These are phyloP conservation scores for Sebastes iracundus DNA, from an alignment of 2,797 vertebrate species.

Conservation along the genomic window DNA sequence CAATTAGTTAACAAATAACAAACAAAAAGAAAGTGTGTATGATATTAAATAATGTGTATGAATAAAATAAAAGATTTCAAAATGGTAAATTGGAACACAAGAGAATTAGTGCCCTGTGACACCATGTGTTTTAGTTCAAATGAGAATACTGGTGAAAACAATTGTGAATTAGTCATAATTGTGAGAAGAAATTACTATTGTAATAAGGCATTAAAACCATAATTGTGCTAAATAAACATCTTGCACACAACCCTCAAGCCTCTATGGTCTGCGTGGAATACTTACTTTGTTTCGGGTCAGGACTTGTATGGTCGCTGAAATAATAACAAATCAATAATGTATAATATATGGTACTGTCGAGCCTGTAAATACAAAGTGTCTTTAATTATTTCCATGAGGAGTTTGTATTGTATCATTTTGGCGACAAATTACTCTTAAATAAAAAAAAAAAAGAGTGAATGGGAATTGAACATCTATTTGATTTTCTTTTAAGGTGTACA, in stretches of 20 bases:
- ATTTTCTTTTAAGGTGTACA: neutral
- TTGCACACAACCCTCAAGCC: neutral
- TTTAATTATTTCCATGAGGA: conserved; percentile 2
- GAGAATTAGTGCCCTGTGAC: no score
- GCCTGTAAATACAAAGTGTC: conserved; percentile 21
- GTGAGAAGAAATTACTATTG: neutral
- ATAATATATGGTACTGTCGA: neutral
- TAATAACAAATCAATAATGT: neutral
- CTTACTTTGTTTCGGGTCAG: neutral
- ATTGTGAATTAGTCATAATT: neutral
- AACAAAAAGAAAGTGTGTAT: neutral
- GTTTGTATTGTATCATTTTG: conserved; percentile 15
- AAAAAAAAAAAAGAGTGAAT: neutral
- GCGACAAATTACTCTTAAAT: neutral
- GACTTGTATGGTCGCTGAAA: neutral
- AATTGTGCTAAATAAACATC: neutral
- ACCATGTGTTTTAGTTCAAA: neutral
- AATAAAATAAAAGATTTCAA: no score
- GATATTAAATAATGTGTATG: no score
- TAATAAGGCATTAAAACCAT: neutral
- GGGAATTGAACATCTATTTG: neutral
- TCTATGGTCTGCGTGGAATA: neutral
- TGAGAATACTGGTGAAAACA: neutral
- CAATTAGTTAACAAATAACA: neutral
- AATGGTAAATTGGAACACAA: no score